Conservation (phyloP, 2,888 invertebrate species). For the Drosophila quinaria region DNA sequence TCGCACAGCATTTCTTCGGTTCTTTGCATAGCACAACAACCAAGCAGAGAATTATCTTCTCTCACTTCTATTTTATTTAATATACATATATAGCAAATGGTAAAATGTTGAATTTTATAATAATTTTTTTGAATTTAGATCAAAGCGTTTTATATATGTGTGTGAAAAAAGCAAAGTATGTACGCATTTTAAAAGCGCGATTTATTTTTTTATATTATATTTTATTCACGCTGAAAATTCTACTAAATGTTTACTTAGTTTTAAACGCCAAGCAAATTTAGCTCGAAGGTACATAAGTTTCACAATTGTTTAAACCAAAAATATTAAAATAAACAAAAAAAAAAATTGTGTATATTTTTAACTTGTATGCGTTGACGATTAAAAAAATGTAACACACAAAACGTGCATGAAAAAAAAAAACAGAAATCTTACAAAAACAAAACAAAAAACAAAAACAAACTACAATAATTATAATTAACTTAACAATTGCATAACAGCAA, state of each 20-base stretch:
- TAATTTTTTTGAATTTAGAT: conserved; percentile 56
- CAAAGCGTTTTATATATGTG: conserved; percentile 52
- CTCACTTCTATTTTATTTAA: conserved; percentile 14
- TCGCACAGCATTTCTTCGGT: conserved; percentile 67
- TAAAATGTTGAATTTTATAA: conserved; percentile 58
- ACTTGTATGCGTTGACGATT: conserved; percentile 62
- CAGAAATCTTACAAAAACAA: conserved; percentile 15
- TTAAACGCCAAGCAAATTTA: conserved; percentile 64
- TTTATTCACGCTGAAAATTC: conserved; percentile 62
- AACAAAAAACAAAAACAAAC: conserved; percentile 26
- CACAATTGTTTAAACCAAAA: conserved; percentile 77
- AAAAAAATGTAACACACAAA: conserved; percentile 46
- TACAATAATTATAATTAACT: conserved; percentile 42
- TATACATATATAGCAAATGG: conserved; percentile 59
- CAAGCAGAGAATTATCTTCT: conserved; percentile 10
- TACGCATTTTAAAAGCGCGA: conserved; percentile 56
- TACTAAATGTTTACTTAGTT: conserved; percentile 77
- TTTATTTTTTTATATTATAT: conserved; percentile 57
- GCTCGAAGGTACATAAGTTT: conserved; percentile 73
- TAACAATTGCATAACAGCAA: conserved; percentile 44
- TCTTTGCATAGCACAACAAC: conserved; percentile 56
- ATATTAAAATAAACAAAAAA: conserved; percentile 71
- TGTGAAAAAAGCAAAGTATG: conserved; percentile 34
- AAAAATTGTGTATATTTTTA: conserved; percentile 70
- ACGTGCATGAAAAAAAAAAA: conserved; percentile 26